Conservation (phyloP, 2,797 vertebrate species). For the Australoheros facetus region DNA sequence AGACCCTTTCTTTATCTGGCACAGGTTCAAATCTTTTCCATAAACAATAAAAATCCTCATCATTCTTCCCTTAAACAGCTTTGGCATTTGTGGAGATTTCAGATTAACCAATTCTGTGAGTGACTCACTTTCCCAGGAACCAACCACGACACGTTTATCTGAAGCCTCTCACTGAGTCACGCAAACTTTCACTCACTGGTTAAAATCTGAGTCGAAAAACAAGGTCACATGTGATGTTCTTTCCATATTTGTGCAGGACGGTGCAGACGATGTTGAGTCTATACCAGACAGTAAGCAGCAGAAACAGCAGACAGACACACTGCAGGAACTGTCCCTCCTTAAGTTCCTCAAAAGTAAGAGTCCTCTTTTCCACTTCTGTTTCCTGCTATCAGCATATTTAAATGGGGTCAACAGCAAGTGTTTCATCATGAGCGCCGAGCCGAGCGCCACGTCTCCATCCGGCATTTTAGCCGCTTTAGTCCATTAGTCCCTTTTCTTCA, state of each 20-base stretch:
- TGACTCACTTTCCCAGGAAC: not conserved
- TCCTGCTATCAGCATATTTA: constrained; percentile 10
- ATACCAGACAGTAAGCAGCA: constrained; percentile 16
- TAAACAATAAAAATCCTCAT: too few species aligned
- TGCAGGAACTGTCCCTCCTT: constrained; percentile 71
- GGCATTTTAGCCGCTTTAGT: not conserved
- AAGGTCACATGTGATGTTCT: constrained; percentile 11
- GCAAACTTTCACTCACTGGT: not conserved
- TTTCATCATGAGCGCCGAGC: not conserved
- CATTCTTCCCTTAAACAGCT: not conserved
- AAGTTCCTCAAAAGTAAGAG: constrained; percentile 89
- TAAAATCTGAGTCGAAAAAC: not conserved
- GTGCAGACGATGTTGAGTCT: not conserved
- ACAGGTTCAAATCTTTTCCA: not conserved
- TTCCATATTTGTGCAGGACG: constrained; percentile 50
- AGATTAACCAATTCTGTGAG: not conserved
- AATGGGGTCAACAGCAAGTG: not conserved
- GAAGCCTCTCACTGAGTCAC: not conserved
- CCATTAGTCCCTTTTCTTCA: not conserved
- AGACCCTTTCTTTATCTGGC: not conserved
- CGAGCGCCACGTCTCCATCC: not conserved
- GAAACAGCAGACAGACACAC: not conserved
- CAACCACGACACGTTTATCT: not conserved
- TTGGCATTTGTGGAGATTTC: not conserved
- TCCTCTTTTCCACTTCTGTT: not conserved